Evolutionary conservation across 1,140 invertebrate species (phyloP).

Genomic region (Diachasmimorpha longicaudata): DNA sequence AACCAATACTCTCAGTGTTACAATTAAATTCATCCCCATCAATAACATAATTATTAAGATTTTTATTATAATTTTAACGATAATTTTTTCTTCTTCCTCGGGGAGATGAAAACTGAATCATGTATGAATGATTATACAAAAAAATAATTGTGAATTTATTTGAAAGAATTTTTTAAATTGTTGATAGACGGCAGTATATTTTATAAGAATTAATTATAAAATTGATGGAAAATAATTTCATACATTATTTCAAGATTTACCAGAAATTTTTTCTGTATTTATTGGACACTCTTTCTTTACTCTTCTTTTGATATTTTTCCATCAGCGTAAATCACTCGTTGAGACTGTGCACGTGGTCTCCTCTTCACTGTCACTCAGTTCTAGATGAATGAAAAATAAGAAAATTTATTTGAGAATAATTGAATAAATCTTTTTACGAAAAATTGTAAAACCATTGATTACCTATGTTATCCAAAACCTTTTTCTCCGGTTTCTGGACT

Average conservation of each 20-base stretch:
- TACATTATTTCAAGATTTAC: conserved; percentile 31
- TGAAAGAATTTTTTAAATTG: conserved; percentile 33
- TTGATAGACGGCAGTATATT: conserved; percentile 41
- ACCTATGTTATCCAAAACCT: conserved; percentile 55
- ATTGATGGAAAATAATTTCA: conserved; percentile 34
- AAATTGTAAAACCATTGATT: conserved; percentile 26
- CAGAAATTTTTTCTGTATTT: conserved; percentile 21
- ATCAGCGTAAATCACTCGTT: conserved; percentile 36
- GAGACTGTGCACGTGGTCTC: conserved; percentile 51
- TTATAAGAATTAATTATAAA: conserved; percentile 43
- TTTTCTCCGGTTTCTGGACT: conserved; percentile 40
- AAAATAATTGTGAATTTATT: background rate
- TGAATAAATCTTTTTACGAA: background rate
- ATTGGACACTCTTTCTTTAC: conserved; percentile 35
- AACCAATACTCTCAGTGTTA: conserved; percentile 37
- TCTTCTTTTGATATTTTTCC: conserved; percentile 34
- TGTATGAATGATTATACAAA: background rate
- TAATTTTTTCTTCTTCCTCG: conserved; percentile 31
- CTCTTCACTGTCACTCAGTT: conserved; percentile 63
- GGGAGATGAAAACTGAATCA: conserved; percentile 21
- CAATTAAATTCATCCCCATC: background rate
- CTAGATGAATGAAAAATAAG: conserved; percentile 46
- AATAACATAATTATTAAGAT: background rate
- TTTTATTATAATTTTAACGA: background rate
- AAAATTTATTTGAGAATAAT: background rate